phyloP scores from a whole-genome alignment of 2,797 vertebrate species.

The Sebastes itinus region DNA sequence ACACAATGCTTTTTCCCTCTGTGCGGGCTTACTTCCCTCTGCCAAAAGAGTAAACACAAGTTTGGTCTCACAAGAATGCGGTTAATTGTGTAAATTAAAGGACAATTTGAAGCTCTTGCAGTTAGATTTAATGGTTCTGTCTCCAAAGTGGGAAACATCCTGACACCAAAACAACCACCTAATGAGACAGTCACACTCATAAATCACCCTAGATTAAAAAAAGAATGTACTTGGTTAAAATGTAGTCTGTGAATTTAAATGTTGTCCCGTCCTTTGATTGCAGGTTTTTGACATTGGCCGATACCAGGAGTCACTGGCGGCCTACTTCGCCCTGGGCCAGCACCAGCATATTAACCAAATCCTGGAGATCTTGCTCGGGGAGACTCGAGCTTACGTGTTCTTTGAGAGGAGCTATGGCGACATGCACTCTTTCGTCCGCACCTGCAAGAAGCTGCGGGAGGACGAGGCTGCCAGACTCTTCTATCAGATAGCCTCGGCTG shows the following conservation, averaged over 20 bases:
- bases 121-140: slow-evolving; percentile 9
- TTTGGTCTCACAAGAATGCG: slow-evolving; percentile 1
- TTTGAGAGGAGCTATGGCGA: slow-evolving; percentile 98
- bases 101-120: neutral
- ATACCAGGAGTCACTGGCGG: slow-evolving; percentile 97
- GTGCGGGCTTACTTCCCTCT: neutral
- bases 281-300: slow-evolving; percentile 97
- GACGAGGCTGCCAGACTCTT: slow-evolving; percentile 97
- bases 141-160: neutral
- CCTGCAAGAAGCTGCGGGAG: slow-evolving; percentile 98
- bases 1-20: slow-evolving; percentile 25
- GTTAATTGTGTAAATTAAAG: neutral
- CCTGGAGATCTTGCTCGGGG: slow-evolving; percentile 96
- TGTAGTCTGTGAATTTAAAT: neutral
- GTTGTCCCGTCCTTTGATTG: neutral
- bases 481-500: slow-evolving; percentile 96
- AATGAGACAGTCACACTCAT: slow-evolving; percentile 12
- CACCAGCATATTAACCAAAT: slow-evolving; percentile 99
- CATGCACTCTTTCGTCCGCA: slow-evolving; percentile 99
- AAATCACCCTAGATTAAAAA: neutral
- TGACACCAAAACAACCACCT: slow-evolving; percentile 5
- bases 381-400: slow-evolving; percentile 97
- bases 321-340: slow-evolving; percentile 94
- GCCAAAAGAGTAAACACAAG: slow-evolving; percentile 12
- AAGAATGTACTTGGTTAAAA: neutral